Evolutionary conservation across 2,797 vertebrate species (phyloP).

Genomic region (Sphenodon punctatus): DNA sequence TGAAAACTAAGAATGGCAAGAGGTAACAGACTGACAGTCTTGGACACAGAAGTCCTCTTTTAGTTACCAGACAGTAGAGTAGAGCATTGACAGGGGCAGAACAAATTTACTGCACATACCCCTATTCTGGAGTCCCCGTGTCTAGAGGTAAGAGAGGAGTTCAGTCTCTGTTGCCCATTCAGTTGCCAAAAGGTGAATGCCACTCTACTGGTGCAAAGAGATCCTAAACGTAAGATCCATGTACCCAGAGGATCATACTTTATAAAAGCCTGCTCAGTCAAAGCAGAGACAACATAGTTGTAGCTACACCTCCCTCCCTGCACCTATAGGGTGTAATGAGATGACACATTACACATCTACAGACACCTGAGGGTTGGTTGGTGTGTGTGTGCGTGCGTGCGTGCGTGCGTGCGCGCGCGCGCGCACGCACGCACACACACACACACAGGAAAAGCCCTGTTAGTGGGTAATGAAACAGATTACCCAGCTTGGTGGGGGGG

Average conservation of each 20-base stretch:
- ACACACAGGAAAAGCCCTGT: too few relatives aligned
- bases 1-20: not conserved
- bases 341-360: too few relatives aligned
- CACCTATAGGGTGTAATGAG: too few relatives aligned
- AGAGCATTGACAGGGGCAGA: not conserved
- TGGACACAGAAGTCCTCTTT: not conserved
- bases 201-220: not conserved
- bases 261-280: constrained; percentile 1
- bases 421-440: too few relatives aligned
- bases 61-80: not conserved
- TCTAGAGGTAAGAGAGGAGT: not conserved
- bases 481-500: too few relatives aligned
- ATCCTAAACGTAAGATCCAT: not conserved
- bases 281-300: constrained; percentile 17
- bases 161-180: not conserved
- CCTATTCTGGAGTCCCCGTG: not conserved
- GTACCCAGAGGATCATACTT: not conserved
- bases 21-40: not conserved
- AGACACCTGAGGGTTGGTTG: too few relatives aligned
- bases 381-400: too few relatives aligned
- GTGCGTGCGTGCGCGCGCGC: too few relatives aligned
- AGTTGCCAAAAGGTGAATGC: not conserved
- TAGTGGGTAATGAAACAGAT: too few relatives aligned
- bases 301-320: too few relatives aligned
- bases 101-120: not conserved